Evolutionary conservation across 2,888 invertebrate genomes (phyloP).

Genomic region (Creontiades dilutus): DNA sequence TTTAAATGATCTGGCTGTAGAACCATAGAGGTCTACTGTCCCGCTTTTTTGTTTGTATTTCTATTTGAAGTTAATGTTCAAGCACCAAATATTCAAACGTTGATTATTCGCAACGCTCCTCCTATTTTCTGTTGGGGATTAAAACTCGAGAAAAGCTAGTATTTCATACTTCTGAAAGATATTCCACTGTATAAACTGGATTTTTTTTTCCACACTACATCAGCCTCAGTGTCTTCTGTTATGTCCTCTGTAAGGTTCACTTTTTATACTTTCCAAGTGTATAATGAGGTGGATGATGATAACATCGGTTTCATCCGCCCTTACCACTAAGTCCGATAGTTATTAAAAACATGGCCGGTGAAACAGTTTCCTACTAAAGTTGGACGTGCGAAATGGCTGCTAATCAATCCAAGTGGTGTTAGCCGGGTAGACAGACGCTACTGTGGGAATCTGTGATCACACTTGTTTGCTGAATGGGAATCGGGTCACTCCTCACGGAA

Average conservation of each 20-base stretch:
- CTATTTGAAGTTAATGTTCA: too few species aligned
- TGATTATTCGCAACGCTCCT: too few species aligned
- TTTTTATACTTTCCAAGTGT: background rate
- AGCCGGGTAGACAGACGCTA: background rate
- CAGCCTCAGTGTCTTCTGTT: background rate
- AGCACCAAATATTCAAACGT: too few species aligned
- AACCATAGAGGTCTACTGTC: too few species aligned
- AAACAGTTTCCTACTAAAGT: conserved; percentile 52
- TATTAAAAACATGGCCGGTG: background rate
- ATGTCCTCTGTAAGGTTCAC: background rate
- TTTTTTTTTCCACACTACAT: too few species aligned
- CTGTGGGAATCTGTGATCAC: background rate
- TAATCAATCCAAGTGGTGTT: background rate
- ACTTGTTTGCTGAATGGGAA: background rate
- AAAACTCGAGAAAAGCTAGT: too few species aligned
- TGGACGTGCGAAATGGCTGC: conserved; percentile 53
- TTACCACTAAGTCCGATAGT: background rate
- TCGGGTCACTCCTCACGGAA: background rate
- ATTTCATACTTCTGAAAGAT: too few species aligned
- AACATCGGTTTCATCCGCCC: background rate
- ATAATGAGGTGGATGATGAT: background rate
- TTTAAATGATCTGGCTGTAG: too few species aligned
- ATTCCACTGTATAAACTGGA: too few species aligned
- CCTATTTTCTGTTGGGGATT: too few species aligned
- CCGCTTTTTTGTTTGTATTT: too few species aligned